A percentile compares a stretch with the other conserved stretches of the same genome.
Conservation (phyloP, 2,797 vertebrate genomes). For the Sebastes kiyomatsui region DNA sequence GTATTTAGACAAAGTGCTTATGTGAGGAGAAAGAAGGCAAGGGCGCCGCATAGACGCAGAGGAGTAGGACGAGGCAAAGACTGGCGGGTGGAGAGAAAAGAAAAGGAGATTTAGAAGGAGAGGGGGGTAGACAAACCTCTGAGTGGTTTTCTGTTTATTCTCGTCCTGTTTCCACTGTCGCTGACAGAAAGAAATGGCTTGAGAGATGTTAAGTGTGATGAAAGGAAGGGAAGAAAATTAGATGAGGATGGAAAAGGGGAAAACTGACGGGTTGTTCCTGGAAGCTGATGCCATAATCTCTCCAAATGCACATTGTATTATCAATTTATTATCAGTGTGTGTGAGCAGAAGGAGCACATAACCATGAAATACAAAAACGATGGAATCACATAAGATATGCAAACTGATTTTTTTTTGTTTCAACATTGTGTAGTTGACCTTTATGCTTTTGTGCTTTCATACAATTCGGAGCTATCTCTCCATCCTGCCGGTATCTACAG, state of each 20-base stretch:
- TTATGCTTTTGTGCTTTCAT: constrained; percentile 27
- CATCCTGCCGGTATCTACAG: not conserved
- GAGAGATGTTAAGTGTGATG: constrained; percentile 37
- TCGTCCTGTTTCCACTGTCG: not conserved
- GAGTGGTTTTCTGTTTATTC: constrained; percentile 41
- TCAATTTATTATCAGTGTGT: constrained; percentile 34
- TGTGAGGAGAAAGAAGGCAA: constrained; percentile 7
- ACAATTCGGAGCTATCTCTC: not conserved
- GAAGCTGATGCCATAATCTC: constrained; percentile 38
- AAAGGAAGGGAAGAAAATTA: constrained; percentile 8
- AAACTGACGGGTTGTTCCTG: constrained; percentile 2
- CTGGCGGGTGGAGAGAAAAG: not conserved
- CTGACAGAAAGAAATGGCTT: constrained; percentile 7
- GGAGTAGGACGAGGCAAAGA: not conserved
- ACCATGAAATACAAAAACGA: constrained; percentile 58
- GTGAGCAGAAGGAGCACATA: constrained; percentile 35
- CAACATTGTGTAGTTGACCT: constrained; percentile 31
- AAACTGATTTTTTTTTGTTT: constrained; percentile 38
- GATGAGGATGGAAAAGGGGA: constrained; percentile 10
- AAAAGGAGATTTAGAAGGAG: not conserved
- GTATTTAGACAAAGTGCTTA: constrained; percentile 43
- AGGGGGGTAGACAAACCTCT: constrained; percentile 7
- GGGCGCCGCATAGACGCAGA: constrained; percentile 4
- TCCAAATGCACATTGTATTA: constrained; percentile 32
- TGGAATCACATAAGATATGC: constrained; percentile 35